Percentiles rank a stretch among this genome's conserved stretches.
phyloP scores from a whole-genome alignment of 2,113 vertebrate genomes.

The Antennarius striatus region DNA sequence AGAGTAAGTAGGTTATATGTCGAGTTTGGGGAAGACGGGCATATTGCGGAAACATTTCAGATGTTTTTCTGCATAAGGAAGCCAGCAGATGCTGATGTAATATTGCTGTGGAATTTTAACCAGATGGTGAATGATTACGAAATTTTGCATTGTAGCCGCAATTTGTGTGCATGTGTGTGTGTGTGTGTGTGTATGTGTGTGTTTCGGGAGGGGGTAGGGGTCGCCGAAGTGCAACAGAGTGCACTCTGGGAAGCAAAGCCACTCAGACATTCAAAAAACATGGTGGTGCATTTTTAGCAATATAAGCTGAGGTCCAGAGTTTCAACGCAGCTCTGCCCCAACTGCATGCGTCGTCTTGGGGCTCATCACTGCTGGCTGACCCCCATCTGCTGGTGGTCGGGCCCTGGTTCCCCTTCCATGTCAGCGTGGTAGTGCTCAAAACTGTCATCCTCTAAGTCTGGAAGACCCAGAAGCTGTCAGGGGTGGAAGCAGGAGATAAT shows the following conservation, averaged over 20 bases:
- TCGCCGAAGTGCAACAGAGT: constrained; percentile 54
- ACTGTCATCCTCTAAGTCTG: constrained; percentile 92
- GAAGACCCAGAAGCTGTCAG: constrained; percentile 91
- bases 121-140: constrained; percentile 61
- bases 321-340: constrained; percentile 33
- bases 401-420: constrained; percentile 94
- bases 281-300: constrained; percentile 67
- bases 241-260: constrained; percentile 75
- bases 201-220: constrained; percentile 1
- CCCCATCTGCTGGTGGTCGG: constrained; percentile 98
- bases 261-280: constrained; percentile 74
- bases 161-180: constrained; percentile 28
- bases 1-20: constrained; percentile 51
- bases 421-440: constrained; percentile 99
- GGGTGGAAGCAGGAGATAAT: not conserved
- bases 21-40: constrained; percentile 27
- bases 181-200: constrained; percentile 27
- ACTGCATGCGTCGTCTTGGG: constrained; percentile 39
- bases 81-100: constrained; percentile 50
- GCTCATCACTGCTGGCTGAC: constrained; percentile 95
- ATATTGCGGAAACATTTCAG: constrained; percentile 41
- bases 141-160: constrained; percentile 43
- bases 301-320: constrained; percentile 28
- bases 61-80: constrained; percentile 58
- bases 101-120: constrained; percentile 69